phyloP scores from a whole-genome alignment of 2,888 invertebrate genomes.

The Brachylomia viminalis region DNA sequence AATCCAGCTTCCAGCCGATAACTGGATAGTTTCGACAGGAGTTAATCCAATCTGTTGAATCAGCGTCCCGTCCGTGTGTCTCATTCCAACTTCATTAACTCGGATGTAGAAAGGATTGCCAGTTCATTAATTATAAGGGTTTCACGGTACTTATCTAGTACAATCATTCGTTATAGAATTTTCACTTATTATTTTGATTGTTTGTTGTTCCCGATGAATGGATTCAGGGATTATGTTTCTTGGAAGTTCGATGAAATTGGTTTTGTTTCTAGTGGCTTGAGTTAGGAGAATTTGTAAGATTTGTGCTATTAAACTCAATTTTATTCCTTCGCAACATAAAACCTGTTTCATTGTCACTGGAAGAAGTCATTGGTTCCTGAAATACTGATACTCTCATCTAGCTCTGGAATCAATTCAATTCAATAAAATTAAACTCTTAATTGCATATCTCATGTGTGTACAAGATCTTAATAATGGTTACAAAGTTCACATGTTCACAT shows the following conservation, averaged over 20 bases:
- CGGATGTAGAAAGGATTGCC: constrained; percentile 84
- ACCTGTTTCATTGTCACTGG: neutral
- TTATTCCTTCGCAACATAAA: neutral
- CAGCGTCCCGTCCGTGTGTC: constrained; percentile 66
- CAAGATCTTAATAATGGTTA: too few species aligned
- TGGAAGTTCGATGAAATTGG: constrained; percentile 9
- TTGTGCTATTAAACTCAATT: neutral
- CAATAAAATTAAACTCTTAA: too few species aligned
- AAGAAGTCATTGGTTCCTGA: neutral
- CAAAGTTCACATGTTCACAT: too few species aligned
- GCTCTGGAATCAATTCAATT: too few species aligned
- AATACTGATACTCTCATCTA: too few species aligned
- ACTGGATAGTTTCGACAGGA: neutral
- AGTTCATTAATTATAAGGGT: constrained; percentile 87
- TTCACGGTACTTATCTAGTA: constrained; percentile 79
- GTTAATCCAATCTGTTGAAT: constrained; percentile 21
- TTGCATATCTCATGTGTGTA: too few species aligned
- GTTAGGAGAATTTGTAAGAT: neutral
- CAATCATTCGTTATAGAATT: constrained; percentile 75
- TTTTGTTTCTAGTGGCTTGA: constrained; percentile 8
- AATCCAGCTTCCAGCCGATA: neutral
- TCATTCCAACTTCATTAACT: constrained; percentile 80
- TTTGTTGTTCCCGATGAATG: constrained; percentile 48
- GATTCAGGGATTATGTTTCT: constrained; percentile 46
- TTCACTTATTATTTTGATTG: constrained; percentile 69